Conservation (phyloP, 1,140 invertebrate genomes). For the Drosophila pandora region DNA sequence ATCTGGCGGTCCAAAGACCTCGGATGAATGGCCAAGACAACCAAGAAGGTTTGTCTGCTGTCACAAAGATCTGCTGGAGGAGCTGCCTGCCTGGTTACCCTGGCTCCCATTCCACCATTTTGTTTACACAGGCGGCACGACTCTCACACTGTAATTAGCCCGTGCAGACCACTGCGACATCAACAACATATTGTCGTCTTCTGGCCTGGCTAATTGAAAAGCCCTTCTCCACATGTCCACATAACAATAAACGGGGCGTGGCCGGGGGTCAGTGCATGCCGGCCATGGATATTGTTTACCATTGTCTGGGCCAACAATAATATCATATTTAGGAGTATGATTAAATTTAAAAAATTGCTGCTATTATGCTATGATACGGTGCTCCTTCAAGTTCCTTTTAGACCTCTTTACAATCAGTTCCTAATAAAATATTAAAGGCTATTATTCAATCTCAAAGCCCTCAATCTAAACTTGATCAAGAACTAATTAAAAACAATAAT, state of each 20-base stretch:
- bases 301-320: slow-evolving; percentile 20
- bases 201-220: slow-evolving; percentile 57
- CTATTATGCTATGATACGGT: too few relatives aligned
- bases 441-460: too few relatives aligned
- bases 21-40: slow-evolving; percentile 6
- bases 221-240: slow-evolving; percentile 37
- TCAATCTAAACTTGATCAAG: too few relatives aligned
- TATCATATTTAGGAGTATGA: neutral
- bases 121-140: slow-evolving; percentile 74
- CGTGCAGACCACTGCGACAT: slow-evolving; percentile 39
- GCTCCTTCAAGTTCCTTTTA: too few relatives aligned
- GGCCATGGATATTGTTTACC: slow-evolving; percentile 42
- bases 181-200: slow-evolving; percentile 58
- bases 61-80: slow-evolving; percentile 35
- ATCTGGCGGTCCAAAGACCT: slow-evolving; percentile 29
- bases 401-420: too few relatives aligned
- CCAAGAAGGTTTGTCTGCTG: slow-evolving; percentile 20
- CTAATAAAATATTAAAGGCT: too few relatives aligned
- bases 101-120: neutral
- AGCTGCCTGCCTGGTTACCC: slow-evolving; percentile 1
- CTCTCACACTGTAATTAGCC: slow-evolving; percentile 73
- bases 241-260: slow-evolving; percentile 51
- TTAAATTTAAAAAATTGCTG: too few relatives aligned
- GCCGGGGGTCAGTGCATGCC: slow-evolving; percentile 45
- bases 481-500: neutral